These are phyloP conservation scores for Eubasilissa splendida DNA, from an alignment of 2,888 invertebrate genomes.

Conservation along the genomic window DNA sequence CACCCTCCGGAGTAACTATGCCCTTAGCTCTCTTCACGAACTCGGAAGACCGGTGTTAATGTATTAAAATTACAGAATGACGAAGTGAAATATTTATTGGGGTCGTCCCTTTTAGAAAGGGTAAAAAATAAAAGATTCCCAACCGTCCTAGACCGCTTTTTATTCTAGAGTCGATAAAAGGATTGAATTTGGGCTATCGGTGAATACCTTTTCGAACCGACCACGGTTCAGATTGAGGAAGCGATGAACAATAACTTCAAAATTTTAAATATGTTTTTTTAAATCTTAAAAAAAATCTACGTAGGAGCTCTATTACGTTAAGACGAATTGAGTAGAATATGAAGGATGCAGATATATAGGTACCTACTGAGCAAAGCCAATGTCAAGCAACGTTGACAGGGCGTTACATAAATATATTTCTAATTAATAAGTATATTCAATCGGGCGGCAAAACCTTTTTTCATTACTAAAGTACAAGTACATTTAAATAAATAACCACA, in stretches of 20 bases:
- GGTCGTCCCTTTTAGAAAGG: conserved; percentile 15
- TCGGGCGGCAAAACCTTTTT: too few relatives aligned
- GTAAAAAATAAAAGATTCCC: conserved; percentile 6
- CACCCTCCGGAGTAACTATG: background rate
- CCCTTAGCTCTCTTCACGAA: background rate
- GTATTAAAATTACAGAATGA: conserved; percentile 26
- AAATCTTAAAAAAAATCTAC: background rate
- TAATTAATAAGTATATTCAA: too few relatives aligned
- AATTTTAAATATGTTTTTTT: background rate
- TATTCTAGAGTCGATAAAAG: conserved; percentile 29
- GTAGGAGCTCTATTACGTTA: background rate
- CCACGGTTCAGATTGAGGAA: background rate
- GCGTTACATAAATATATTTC: too few relatives aligned
- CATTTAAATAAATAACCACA: too few relatives aligned
- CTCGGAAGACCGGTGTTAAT: conserved; percentile 9
- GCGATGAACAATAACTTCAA: background rate
- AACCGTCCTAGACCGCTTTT: conserved; percentile 20
- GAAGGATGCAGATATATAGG: too few relatives aligned
- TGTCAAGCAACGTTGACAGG: too few relatives aligned
- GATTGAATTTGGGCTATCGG: conserved; percentile 33
- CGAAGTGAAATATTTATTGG: conserved; percentile 19
- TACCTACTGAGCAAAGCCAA: too few relatives aligned
- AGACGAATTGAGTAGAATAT: too few relatives aligned
- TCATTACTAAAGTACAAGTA: too few relatives aligned
- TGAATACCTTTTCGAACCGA: background rate